Base-by-base conservation (phyloP, 2,113 vertebrate species). In the Vombatus ursinus region DNA sequence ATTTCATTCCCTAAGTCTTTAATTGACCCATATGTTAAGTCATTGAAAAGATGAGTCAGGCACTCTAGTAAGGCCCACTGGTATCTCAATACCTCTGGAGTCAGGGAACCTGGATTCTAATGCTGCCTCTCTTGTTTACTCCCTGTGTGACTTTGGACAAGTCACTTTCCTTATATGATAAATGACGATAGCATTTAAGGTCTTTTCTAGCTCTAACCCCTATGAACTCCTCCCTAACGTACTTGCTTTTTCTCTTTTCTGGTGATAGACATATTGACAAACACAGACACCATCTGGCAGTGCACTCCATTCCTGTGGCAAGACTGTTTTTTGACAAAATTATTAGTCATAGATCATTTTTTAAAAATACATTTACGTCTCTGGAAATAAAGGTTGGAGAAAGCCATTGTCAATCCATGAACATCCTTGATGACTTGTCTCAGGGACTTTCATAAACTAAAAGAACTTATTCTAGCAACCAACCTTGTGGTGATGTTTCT, bases 1-100 rank as follows among this genome's bases (percentile, higher is more conserved):
- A 90, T 90, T 98, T 95, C 95, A 8, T 94, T 92, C 96, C 94
- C 91, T 96, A 48, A 95, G 91, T 49, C 93, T 52, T 95, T 94
- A 94, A 90, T 93, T 94, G 94, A 92, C 77, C 49, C 0, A 26
- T 10, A 47, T n/a, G 25, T 8, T 92, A 16, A 90, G 68, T n/a
- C 0, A 16, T 52, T 50, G 1, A 50, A 50, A 12, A 24, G 12
- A 0, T 44, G 47, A 68, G 52, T 7, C 89, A 47, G 54, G 26
- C 14, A 31, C 16, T 16, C 68, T 50, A 47, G 51, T 1, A 3
- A n/a, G 61, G 24, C 22, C 92, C 37, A 0, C 0, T 11, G 47
- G n/a, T 8, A 8, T 0, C 2, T 7, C 54, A 28, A 44, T n/a
- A 68, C n/a, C 37, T 84, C 68, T 84, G 16, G 6, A 84, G n/a